Evolutionary conservation across 1,140 invertebrate species (phyloP).

Genomic region (Heliconius hermathena): DNA sequence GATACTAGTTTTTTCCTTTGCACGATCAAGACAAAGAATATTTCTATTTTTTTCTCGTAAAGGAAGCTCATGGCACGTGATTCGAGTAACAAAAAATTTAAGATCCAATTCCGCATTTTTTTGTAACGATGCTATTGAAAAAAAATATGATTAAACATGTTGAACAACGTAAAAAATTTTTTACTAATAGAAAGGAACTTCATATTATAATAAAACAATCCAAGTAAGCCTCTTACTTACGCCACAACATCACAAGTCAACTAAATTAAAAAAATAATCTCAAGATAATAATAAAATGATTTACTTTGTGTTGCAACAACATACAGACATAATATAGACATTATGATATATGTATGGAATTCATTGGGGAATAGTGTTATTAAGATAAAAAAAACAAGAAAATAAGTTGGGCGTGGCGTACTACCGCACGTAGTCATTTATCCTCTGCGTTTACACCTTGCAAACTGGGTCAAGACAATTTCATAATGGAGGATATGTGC

Average conservation of each 20-base stretch:
- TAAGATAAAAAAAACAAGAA: constrained; percentile 38
- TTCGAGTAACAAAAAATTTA: neutral
- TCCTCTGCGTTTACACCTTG: constrained; percentile 12
- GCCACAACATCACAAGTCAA: neutral
- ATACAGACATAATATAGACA: neutral
- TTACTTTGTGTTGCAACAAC: neutral
- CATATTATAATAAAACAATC: neutral
- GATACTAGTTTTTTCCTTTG: constrained; percentile 16
- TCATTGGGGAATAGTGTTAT: constrained; percentile 34
- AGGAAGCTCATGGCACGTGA: constrained; percentile 12
- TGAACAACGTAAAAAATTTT: neutral
- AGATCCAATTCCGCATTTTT: neutral
- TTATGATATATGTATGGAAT: neutral
- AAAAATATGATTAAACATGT: neutral
- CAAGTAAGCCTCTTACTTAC: neutral
- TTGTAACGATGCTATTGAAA: neutral
- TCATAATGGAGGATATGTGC: constrained; percentile 16
- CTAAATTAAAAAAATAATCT: neutral
- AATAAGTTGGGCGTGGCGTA: constrained; percentile 35
- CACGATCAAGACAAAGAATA: constrained; percentile 1
- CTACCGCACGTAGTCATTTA: constrained; percentile 10
- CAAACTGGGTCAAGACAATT: constrained; percentile 26
- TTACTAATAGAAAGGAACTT: neutral
- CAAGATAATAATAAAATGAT: neutral
- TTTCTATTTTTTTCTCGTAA: constrained; percentile 15